Evolutionary conservation across 2,888 invertebrate species (phyloP), one percentile per base, ranked within the genome.

Genomic region (Spisula subtruncata): DNA sequence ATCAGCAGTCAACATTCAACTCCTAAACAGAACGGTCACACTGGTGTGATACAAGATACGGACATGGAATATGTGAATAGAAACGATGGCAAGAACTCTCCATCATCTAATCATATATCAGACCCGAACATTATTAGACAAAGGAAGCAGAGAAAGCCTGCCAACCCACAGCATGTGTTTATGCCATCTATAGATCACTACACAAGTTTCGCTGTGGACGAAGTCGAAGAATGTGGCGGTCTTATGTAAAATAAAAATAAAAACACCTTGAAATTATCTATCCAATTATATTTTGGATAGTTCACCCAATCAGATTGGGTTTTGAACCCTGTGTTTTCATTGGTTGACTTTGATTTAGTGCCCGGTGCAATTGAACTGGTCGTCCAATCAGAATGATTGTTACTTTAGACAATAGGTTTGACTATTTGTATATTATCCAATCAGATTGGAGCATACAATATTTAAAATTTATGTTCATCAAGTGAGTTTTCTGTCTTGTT

Each of bases 81-180:
- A 48, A 89, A 82, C 29, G 88, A 89, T 41, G 87, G 88, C 41
- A 89, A 91, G 54, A 85, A 75, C 20, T 86, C 87, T 6, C 87
- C 91, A 0, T 60, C 89, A 25, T 88, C 90, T 14, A 90, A 84
- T 81, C 88, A 85, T 66, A 87, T 89, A 75, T 83, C 86, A 8
- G 91, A 92, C 71, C 87, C 92, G 18, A 91, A 90, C 66, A 85
- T 90, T 60, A 92, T 91, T 54, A 85, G 92, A 56, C 92, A 92
- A 83, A 85, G 90, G 46, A 92, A 92, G 75, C 90, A 92, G 60
- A 87, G 92, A n/a, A 92, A 92, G 75, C 92, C 92, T 32, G 86
- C 92, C 20, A 92, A 92, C 83, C 92, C 92, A 29, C 92, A 92
- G 66, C 92, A 92, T 83, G 92, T 92, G 25, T 92, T 92, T 79